Conservation (phyloP, 2,113 vertebrate genomes). For the Menidia beryllina region DNA sequence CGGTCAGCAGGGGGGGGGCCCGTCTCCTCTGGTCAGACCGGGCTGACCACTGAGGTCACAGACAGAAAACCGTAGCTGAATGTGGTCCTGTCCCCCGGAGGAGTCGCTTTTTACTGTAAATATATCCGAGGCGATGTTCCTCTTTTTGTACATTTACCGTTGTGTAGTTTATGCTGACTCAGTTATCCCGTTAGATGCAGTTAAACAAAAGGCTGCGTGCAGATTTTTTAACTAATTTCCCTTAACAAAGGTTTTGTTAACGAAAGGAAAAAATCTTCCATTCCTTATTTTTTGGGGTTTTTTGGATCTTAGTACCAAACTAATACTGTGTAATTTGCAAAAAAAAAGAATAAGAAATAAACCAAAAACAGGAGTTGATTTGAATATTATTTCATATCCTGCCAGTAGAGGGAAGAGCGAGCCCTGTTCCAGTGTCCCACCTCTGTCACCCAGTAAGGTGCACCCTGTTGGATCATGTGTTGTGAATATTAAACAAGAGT, state of each 20-base stretch:
- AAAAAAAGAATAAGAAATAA: background rate
- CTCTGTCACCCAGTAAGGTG: conserved; percentile 53
- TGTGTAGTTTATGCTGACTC: conserved; percentile 85
- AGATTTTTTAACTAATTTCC: conserved; percentile 70
- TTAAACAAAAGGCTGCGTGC: conserved; percentile 83
- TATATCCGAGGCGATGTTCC: conserved; percentile 73
- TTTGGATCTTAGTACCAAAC: conserved; percentile 89
- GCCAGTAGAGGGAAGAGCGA: conserved; percentile 70
- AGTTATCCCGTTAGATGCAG: conserved; percentile 83
- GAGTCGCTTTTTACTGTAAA: conserved; percentile 80
- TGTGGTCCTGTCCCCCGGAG: conserved; percentile 32
- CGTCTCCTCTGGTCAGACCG: conserved; percentile 49
- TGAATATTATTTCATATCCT: conserved; percentile 30
- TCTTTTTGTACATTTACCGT: conserved; percentile 82
- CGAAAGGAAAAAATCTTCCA: conserved; percentile 73
- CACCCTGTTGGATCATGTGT: conserved; percentile 42
- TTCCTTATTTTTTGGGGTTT: conserved; percentile 75
- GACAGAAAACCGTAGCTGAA: conserved; percentile 31
- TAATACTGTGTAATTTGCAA: conserved; percentile 17
- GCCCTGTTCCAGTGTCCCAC: conserved; percentile 34
- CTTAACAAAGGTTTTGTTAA: conserved; percentile 35
- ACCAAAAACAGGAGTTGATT: conserved; percentile 36
- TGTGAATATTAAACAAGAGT: conserved; percentile 52
- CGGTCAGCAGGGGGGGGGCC: conserved; percentile 76
- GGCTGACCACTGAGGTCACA: conserved; percentile 13